These are phyloP conservation scores for Xenus cinereus DNA, from an alignment of 2,113 vertebrate species.

Conservation along the genomic window DNA sequence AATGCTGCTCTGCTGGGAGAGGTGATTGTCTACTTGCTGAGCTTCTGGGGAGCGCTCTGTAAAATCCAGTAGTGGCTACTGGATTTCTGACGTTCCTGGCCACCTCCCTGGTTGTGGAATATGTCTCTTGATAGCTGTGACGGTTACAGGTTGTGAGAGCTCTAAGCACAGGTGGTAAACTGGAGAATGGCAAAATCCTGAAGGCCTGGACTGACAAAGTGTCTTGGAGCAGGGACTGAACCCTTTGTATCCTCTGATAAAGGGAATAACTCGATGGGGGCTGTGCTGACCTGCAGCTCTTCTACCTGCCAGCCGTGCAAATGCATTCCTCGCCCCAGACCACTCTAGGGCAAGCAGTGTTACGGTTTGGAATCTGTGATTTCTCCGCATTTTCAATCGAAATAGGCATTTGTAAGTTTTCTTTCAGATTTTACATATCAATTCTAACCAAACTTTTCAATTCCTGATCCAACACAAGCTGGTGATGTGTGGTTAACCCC, in stretches of 20 bases:
- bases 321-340: background rate
- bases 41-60: rapidly evolving
- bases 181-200: background rate
- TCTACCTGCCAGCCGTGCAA: background rate
- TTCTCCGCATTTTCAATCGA: background rate
- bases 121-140: background rate
- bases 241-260: background rate
- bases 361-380: background rate
- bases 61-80: rapidly evolving
- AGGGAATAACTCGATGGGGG: background rate
- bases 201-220: background rate
- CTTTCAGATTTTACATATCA: background rate
- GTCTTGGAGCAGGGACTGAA: background rate
- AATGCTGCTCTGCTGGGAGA: background rate
- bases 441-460: background rate
- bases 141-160: background rate
- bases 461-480: background rate
- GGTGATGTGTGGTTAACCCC: background rate
- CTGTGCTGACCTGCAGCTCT: background rate
- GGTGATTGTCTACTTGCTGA: background rate
- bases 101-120: background rate
- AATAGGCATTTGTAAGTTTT: background rate
- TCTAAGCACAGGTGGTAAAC: background rate
- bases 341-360: background rate
- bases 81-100: background rate